These are phyloP conservation scores for Hippocampus kuda DNA, from an alignment of 2,797 vertebrate genomes.

Conservation along the genomic window DNA sequence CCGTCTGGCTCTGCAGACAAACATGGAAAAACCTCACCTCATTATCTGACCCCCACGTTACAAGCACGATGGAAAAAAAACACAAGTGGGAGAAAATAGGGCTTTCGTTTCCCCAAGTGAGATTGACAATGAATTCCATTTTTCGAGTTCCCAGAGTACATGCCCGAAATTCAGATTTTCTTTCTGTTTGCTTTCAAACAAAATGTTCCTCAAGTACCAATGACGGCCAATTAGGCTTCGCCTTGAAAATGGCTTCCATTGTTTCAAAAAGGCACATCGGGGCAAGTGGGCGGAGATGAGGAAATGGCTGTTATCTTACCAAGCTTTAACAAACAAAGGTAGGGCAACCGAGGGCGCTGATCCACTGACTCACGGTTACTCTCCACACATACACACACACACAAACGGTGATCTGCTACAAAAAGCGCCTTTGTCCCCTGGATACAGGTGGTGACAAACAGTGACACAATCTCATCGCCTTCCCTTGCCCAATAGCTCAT, in stretches of 20 bases:
- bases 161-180: constrained; percentile 7
- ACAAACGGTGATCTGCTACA: constrained; percentile 10
- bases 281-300: constrained; percentile 7
- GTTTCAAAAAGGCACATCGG: background rate
- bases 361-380: constrained; percentile 42
- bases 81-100: constrained; percentile 21
- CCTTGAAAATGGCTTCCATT: background rate
- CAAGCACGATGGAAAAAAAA: constrained; percentile 28
- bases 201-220: background rate
- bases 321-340: constrained; percentile 44
- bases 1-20: constrained; percentile 29
- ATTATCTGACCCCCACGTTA: constrained; percentile 31
- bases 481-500: constrained; percentile 9
- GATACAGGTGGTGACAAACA: background rate
- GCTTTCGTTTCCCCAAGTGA: constrained; percentile 29
- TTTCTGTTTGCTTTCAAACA: background rate
- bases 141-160: constrained; percentile 14
- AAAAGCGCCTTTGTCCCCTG: constrained; percentile 31
- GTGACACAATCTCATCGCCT: constrained; percentile 8
- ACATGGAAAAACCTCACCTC: constrained; percentile 51
- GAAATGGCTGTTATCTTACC: constrained; percentile 17
- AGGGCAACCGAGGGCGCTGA: constrained; percentile 17
- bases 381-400: background rate
- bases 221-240: background rate
- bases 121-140: constrained; percentile 12